phyloP scores from a whole-genome alignment of 2,113 vertebrate species.

The Collichthys lucidus region DNA sequence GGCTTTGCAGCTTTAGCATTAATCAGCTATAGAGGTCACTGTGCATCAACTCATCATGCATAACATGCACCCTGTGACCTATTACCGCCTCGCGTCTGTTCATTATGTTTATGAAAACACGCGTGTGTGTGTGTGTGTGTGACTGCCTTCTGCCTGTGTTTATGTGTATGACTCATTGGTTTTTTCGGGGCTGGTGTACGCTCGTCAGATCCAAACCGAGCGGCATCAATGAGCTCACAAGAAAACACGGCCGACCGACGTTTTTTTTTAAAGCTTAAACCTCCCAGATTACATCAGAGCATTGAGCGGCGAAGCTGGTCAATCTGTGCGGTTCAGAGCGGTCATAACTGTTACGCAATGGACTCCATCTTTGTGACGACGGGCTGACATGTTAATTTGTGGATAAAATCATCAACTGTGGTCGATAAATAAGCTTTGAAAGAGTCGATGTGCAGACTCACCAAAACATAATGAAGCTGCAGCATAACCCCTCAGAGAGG shows the following conservation, averaged over 20 bases:
- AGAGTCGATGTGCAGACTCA: not conserved
- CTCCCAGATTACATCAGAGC: slow-evolving; percentile 46
- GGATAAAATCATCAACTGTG: not conserved
- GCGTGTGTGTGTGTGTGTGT: not conserved
- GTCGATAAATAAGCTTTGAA: slow-evolving; percentile 1
- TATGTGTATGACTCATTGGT: slow-evolving; percentile 35
- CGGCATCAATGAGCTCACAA: slow-evolving; percentile 16
- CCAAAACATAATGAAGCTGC: not conserved
- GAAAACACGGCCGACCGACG: not conserved
- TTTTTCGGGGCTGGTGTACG: slow-evolving; percentile 19
- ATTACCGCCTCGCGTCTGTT: slow-evolving; percentile 41
- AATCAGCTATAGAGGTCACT: slow-evolving; percentile 59
- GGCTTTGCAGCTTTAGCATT: slow-evolving; percentile 60
- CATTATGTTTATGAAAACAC: not conserved
- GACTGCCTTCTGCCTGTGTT: slow-evolving; percentile 16
- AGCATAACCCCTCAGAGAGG: not conserved
- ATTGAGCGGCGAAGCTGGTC: slow-evolving; percentile 23
- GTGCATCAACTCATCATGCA: slow-evolving; percentile 38
- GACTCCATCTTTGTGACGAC: not conserved
- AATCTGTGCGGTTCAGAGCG: slow-evolving; percentile 9
- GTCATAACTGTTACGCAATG: slow-evolving; percentile 6
- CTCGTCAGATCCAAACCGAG: slow-evolving; percentile 5
- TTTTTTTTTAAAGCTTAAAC: slow-evolving; percentile 29
- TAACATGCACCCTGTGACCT: slow-evolving; percentile 37
- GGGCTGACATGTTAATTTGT: not conserved